Evolutionary conservation across 2,888 invertebrate genomes (phyloP).

Genomic region (Rotaria sp.): DNA sequence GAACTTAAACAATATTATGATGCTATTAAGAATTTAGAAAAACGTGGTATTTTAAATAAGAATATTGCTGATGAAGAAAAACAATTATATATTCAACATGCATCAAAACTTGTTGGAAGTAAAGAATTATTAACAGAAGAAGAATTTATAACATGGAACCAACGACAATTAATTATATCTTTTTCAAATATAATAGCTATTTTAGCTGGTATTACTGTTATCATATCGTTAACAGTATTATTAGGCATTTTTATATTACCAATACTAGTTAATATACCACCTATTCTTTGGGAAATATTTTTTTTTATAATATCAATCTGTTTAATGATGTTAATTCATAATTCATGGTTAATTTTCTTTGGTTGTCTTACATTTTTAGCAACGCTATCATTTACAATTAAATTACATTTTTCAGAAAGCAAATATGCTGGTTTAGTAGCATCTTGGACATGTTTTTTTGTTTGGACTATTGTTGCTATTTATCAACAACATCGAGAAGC

Average conservation of each 20-base stretch:
- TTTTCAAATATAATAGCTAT: background rate
- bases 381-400: background rate
- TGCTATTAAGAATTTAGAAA: background rate
- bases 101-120: background rate
- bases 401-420: background rate
- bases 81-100: background rate
- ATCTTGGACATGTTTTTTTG: background rate
- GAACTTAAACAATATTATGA: background rate
- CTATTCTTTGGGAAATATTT: background rate
- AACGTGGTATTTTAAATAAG: background rate
- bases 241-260: background rate
- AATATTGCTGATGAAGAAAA: background rate
- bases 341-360: background rate
- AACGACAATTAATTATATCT: background rate
- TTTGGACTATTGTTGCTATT: background rate
- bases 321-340: background rate
- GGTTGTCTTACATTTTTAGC: background rate
- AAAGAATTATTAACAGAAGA: background rate
- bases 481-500: background rate
- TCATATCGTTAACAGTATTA: background rate
- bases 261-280: background rate
- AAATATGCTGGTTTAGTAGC: background rate
- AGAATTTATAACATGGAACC: background rate
- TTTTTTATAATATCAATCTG: background rate
- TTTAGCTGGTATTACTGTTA: background rate